Base-by-base conservation (phyloP, 2,888 invertebrate species). In the Patella caerulea region DNA sequence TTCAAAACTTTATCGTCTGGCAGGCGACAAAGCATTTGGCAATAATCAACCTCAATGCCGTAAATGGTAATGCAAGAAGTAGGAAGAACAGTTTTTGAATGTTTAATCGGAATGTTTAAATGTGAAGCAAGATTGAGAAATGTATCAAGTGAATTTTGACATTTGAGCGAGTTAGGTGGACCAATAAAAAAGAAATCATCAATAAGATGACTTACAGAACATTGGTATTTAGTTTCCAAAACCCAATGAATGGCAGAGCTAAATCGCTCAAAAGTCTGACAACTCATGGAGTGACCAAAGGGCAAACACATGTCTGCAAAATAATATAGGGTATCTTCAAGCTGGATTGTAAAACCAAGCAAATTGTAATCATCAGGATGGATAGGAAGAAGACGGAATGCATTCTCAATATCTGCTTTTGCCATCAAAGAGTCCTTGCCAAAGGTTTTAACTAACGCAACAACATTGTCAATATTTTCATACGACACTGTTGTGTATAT, bases 231-330 rank as follows among this genome's bases (percentile, higher is more conserved):
- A 3, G 45, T 14, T 54, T 15, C 12, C 4, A 59, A 3, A 1
- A 73, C 14, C 73, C 73, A 73, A 9, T 73, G 73, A 12, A 73
- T n/a, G 5, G 73, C 73, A 5, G 19, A 15, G 15, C 73, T 73
- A 24, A 73, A 59, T 55, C 24, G 5, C 56, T 73, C 73, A 14
- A 73, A 56, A 2, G 17, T 56, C 5, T 56, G 55, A 24, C 73
- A 73, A 15, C 56, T 56, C 2, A 29, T 29, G 54, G 55, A 55
- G 11, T 2, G 15, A 24, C 73, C 73, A 54, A 53, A 14, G 7
- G 73, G 73, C 11, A 73, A n/a, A 56, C 55, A 73, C 34, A 55
- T 73, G 56, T 73, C 73, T 12, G 19, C 34, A 55, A 55, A 73
- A 34, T 55, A 73, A 4, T 4, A 55, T 19, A 14, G n/a, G 17